Evolutionary conservation across 2,888 invertebrate species (phyloP), one percentile per base, ranked within the genome.

Genomic region (Galeruca laticollis): DNA sequence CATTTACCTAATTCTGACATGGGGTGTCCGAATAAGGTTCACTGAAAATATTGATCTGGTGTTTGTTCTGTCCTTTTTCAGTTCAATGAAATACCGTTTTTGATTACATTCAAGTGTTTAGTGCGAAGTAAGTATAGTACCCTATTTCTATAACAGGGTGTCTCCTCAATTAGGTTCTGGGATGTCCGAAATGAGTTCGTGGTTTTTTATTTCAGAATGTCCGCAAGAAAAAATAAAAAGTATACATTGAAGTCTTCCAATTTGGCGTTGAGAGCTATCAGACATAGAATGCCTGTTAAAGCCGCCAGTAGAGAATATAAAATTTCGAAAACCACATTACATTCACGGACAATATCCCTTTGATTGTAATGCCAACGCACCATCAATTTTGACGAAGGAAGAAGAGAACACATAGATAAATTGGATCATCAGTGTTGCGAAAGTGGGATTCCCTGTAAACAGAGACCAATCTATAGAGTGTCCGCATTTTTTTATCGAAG

Each of bases 221-320:
- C 57, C 9, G 5, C 33, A 31, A 56, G n/a, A 56, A 51, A 31
- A n/a, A 56, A 56, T 56, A 31, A 15, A 13, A 26, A 31, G n/a
- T 56, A 56, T 31, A 26, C 31, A 31, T 31, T 56, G 57, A 33
- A 57, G n/a, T n/a, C n/a, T n/a, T n/a, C n/a, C 13, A 10, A 20
- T 21, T 33, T 56, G 33, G 51, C 51, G 6, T 18, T 51, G n/a
- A 18, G 8, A 51, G 51, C n/a, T n/a, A n/a, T n/a, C n/a, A n/a
- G n/a, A n/a, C n/a, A n/a, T n/a, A n/a, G n/a, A n/a, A n/a, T n/a
- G 37, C 83, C 51, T 51, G 56, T 71, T 47, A 60, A 60, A 31
- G n/a, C n/a, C n/a, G n/a, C n/a, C n/a, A n/a, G n/a, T n/a, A n/a
- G n/a, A n/a, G n/a, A n/a, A n/a, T n/a, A 20, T 26, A 57, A 68